Evolutionary conservation across 2,888 invertebrate genomes (phyloP).

Genomic region (Chydorus sphaericus): DNA sequence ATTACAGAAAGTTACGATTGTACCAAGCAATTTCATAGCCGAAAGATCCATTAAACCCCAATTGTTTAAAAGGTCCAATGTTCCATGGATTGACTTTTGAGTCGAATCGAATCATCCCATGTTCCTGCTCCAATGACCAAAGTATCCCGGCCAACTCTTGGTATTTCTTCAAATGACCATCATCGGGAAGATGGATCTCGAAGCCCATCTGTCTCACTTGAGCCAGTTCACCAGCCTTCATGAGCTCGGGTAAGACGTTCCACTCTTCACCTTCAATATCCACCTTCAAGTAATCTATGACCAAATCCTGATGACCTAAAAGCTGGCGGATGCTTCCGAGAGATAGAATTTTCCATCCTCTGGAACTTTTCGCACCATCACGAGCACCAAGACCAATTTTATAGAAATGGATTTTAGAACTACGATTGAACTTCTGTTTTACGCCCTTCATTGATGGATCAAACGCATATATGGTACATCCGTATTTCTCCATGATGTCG

Average conservation of each 20-base stretch:
- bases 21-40: neutral
- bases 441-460: slow-evolving; percentile 1
- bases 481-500: no score
- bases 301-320: no score
- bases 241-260: neutral
- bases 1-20: no score
- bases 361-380: neutral
- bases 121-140: neutral
- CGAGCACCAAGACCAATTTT: neutral
- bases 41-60: neutral
- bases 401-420: neutral
- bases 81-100: neutral
- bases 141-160: neutral
- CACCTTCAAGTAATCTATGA: no score
- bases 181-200: neutral
- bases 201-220: neutral
- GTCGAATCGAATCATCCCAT: slow-evolving; percentile 2
- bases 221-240: neutral
- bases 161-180: neutral
- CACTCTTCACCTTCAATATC: neutral
- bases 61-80: neutral
- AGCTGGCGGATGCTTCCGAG: no score
- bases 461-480: neutral
- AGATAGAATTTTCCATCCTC: neutral
- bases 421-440: neutral